Evolutionary conservation across 2,888 invertebrate species (phyloP).

Genomic region (Ectemnius lituratus): DNA sequence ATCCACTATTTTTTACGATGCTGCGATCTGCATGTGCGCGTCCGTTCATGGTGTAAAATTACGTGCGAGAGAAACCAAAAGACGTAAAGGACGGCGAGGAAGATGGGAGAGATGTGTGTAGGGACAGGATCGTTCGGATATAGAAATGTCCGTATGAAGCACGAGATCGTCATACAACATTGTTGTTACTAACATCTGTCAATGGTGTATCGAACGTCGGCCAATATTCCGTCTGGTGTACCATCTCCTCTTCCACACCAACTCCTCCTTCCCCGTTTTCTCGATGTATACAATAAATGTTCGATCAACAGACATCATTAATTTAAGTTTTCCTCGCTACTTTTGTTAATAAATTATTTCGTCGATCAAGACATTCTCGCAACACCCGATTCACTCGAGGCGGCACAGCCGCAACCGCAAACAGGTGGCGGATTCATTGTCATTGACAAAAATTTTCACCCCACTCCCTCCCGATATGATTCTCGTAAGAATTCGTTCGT

Average conservation of each 20-base stretch:
- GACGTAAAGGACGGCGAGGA: slow-evolving; percentile 22
- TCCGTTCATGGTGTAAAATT: not conserved
- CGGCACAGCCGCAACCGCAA: not conserved
- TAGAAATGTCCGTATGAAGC: slow-evolving; percentile 34
- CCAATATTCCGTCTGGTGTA: slow-evolving; percentile 57
- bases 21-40: slow-evolving; percentile 23
- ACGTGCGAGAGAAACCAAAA: slow-evolving; percentile 7
- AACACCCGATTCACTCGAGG: not conserved
- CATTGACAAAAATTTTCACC: not conserved
- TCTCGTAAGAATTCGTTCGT: too few relatives aligned
- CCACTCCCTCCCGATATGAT: not conserved
- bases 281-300: slow-evolving; percentile 64
- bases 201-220: slow-evolving; percentile 51
- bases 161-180: slow-evolving; percentile 40
- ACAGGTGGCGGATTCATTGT: not conserved
- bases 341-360: slow-evolving; percentile 48
- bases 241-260: slow-evolving; percentile 26
- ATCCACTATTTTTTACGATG: slow-evolving; percentile 54
- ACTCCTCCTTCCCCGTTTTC: slow-evolving; percentile 39
- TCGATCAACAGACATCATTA: slow-evolving; percentile 54
- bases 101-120: slow-evolving; percentile 16
- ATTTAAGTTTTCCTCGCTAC: slow-evolving; percentile 38
- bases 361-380: slow-evolving; percentile 27
- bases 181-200: slow-evolving; percentile 52
- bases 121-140: slow-evolving; percentile 51